Base-by-base conservation (phyloP, 2,113 vertebrate genomes). In the Plecotus auritus region DNA sequence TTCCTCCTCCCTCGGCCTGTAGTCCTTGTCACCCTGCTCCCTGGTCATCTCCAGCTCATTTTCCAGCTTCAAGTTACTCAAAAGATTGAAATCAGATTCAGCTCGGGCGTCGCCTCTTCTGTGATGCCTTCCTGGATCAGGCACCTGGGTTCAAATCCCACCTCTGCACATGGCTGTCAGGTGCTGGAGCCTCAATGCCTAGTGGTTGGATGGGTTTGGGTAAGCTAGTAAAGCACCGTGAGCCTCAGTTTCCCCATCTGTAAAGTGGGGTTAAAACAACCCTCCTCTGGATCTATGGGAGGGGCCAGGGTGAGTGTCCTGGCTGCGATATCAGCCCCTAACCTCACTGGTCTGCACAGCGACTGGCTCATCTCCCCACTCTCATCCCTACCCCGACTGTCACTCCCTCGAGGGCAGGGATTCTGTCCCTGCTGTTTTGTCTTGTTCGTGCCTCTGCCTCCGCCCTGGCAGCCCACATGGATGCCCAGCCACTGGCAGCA, bases 401-500 rank as follows among this genome's bases (percentile, higher is more conserved):
- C 47, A 17, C 35, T 0, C 28, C 49, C 45, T 51, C 2, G 0
- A 30, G 70, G 59, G 64, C 30, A 84, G 54, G 70, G 77, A 82
- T 51, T 51, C 40, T 64, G 17, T 35, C 74, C 77, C n/a, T 70
- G 59, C 23, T n/a, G 0, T 1, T 42, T 26, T 47, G 23, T 73
- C 45, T 7, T 16, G 5, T 67, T 18, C 17, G 0, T 6, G 28
- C 2, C 5, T 49, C 35, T 72, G 1, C 51, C 86, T 96, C 96
- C 22, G 32, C 0, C 11, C 97, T 97, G 85, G 98, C 96, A 78
- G 0, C 22, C 28, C 26, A 96, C 17, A 18, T 98, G 1, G 98
- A 96, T 7, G 2, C 72, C 74, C 98, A 76, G 49, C 99, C 98
- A 23, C 92, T 13, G 0, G 1, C 0, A 9, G 42, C 9, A 0